These are phyloP conservation scores for Drepanosiphum platanoidis DNA, from an alignment of 2,888 invertebrate species.

Conservation along the genomic window DNA sequence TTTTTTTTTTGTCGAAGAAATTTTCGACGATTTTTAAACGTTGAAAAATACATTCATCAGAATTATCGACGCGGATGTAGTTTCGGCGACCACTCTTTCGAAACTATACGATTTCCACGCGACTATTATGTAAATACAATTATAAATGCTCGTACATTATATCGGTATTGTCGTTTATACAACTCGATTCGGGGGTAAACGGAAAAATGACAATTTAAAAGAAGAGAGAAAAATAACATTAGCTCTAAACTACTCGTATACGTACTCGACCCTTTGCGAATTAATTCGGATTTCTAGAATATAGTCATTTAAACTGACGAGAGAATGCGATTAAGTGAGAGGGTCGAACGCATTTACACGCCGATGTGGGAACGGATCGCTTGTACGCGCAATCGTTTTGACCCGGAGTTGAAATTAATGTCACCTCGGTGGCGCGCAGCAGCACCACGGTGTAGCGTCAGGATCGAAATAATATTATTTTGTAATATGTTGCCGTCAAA, in stretches of 20 bases:
- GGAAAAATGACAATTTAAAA: no score
- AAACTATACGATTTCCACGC: no score
- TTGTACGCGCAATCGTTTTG: constrained; percentile 12
- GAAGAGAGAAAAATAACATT: no score
- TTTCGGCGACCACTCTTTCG: background rate
- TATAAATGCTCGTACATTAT: no score
- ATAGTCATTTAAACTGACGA: constrained; percentile 8
- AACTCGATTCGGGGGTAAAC: no score
- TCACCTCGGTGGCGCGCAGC: background rate
- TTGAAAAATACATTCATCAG: background rate
- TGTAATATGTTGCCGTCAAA: no score
- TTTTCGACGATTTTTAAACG: constrained; percentile 9
- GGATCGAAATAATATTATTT: constrained; percentile 4
- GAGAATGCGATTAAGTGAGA: constrained; percentile 29
- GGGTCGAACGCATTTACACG: constrained; percentile 32
- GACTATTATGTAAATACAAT: no score
- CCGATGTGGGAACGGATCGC: constrained; percentile 6
- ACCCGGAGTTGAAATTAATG: constrained; percentile 15
- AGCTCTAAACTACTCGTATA: background rate
- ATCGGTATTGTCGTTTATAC: no score
- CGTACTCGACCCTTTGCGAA: background rate
- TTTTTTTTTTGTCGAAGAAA: no score
- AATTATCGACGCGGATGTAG: background rate
- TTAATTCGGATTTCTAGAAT: constrained; percentile 27
- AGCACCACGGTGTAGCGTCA: no score